phyloP scores from a whole-genome alignment of 2,797 vertebrate species.

The Melanotaenia trifasciata region DNA sequence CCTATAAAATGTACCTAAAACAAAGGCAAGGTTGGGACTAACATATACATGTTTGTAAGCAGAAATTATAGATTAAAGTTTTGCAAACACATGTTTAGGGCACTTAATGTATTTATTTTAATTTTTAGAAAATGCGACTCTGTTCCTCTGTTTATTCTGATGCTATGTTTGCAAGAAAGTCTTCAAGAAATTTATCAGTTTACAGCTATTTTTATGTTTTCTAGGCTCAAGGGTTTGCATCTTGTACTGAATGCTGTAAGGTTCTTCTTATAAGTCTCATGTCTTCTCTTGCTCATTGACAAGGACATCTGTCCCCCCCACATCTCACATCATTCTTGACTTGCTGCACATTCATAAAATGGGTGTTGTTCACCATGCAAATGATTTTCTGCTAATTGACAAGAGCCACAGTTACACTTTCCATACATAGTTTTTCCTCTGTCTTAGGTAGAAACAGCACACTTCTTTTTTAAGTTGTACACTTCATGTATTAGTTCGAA shows the following conservation, averaged over 20 bases:
- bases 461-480: constrained; percentile 30
- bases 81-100: too few relatives aligned
- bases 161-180: too few relatives aligned
- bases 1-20: not conserved
- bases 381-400: not conserved
- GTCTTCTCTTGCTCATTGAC: not conserved
- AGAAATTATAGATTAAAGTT: too few relatives aligned
- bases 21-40: too few relatives aligned
- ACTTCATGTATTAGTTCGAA: constrained; percentile 21
- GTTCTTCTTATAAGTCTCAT: not conserved
- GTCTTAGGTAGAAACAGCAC: constrained; percentile 5
- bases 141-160: not conserved
- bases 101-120: too few relatives aligned
- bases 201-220: not conserved
- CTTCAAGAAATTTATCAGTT: not conserved
- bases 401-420: not conserved
- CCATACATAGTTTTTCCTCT: not conserved
- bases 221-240: not conserved
- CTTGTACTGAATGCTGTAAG: not conserved
- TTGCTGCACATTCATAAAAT: not conserved
- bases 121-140: not conserved
- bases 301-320: not conserved
- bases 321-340: not conserved
- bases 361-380: not conserved
- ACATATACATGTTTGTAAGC: too few relatives aligned